Percentiles rank a stretch among this genome's conserved stretches.
Evolutionary conservation across 2,888 invertebrate genomes (phyloP).

Genomic region (Monoplex corrugatus): DNA sequence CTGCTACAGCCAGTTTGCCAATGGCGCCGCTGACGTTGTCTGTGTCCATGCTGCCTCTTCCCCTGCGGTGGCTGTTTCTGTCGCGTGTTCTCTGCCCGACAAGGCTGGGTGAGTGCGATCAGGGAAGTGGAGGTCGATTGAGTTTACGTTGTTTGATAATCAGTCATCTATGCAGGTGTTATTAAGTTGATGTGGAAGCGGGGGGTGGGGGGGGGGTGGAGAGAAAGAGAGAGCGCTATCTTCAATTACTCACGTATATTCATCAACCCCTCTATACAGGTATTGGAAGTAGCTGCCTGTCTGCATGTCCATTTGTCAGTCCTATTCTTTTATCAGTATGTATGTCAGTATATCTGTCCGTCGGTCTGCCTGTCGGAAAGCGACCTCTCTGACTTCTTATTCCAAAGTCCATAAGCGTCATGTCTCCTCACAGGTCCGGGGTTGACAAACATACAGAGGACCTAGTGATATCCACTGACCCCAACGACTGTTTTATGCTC

Average conservation of each 20-base stretch:
- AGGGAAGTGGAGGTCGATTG: too few species aligned
- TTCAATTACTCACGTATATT: neutral
- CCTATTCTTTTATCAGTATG: neutral
- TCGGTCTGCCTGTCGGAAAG: neutral
- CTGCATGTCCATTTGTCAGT: neutral
- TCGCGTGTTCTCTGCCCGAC: too few species aligned
- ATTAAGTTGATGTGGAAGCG: neutral
- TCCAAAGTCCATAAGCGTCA: neutral
- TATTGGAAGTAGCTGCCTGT: neutral
- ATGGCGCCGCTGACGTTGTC: too few species aligned
- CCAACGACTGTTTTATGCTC: neutral
- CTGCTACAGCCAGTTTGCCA: conserved; percentile 52
- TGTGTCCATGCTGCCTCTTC: too few species aligned
- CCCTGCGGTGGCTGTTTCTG: neutral
- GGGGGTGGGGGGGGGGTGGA: neutral
- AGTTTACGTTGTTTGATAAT: too few species aligned
- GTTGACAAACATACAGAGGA: neutral
- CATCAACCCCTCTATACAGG: too few species aligned
- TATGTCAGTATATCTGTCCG: neutral
- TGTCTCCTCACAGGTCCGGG: neutral
- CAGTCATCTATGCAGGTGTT: neutral
- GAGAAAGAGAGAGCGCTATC: neutral
- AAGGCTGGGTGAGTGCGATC: too few species aligned
- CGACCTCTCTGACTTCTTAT: neutral
- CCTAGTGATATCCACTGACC: neutral